These are phyloP conservation scores for Heptranchias perlo DNA, from an alignment of 2,113 vertebrate genomes.

Conservation along the genomic window DNA sequence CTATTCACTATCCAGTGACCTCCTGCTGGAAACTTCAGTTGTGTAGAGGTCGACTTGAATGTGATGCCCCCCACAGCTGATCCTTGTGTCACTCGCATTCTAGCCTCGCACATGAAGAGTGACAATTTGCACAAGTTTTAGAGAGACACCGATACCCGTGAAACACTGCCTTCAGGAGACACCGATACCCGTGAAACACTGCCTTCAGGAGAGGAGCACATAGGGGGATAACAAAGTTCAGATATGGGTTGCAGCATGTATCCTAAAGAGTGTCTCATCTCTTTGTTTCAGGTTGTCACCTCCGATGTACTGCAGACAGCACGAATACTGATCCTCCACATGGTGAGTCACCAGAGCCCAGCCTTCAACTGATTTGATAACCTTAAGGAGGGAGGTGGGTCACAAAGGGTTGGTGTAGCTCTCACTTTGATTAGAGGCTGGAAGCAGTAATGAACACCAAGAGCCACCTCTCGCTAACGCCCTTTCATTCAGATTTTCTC, in stretches of 20 bases:
- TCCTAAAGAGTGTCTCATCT: not conserved
- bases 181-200: not conserved
- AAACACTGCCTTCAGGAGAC: not conserved
- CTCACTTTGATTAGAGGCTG: not conserved
- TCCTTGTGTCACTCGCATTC: not conserved
- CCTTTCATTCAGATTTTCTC: not conserved
- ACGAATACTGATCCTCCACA: conserved; percentile 81
- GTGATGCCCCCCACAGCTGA: not conserved
- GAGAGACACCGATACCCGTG: not conserved
- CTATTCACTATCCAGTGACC: not conserved
- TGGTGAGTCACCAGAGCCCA: conserved; percentile 57
- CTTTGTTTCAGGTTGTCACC: conserved; percentile 72
- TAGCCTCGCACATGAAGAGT: not conserved
- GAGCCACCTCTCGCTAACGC: not conserved
- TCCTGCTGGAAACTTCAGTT: not conserved
- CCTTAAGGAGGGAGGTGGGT: not conserved
- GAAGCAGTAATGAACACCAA: not conserved
- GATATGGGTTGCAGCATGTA: not conserved
- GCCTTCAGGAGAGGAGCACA: not conserved
- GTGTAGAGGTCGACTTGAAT: not conserved
- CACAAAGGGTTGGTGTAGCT: not conserved
- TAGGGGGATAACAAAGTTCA: not conserved
- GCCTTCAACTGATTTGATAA: not conserved
- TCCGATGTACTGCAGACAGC: conserved; percentile 74
- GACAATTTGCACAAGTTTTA: not conserved